These are phyloP conservation scores for Zele albiditarsus DNA, from an alignment of 2,888 invertebrate species.

Conservation along the genomic window DNA sequence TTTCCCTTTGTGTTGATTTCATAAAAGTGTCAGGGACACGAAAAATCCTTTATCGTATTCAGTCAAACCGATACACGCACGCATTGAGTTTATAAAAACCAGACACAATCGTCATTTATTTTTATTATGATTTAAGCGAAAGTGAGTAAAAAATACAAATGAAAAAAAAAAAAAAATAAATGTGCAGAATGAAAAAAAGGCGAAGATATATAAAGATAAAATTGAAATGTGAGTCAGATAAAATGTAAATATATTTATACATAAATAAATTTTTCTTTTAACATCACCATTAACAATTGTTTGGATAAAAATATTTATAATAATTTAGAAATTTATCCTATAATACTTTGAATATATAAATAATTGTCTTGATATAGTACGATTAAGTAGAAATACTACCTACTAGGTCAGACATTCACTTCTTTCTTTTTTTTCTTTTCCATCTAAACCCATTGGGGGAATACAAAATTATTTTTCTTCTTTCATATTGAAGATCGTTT, in stretches of 20 bases:
- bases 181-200: too few species aligned
- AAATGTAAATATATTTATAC: not conserved
- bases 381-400: not conserved
- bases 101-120: not conserved
- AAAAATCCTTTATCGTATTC: conserved; percentile 28
- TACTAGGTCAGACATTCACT: conserved; percentile 2
- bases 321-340: not conserved
- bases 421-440: not conserved
- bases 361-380: not conserved
- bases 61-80: conserved; percentile 31
- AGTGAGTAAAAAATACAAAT: not conserved
- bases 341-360: not conserved
- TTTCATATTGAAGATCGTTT: conserved; percentile 15
- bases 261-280: conserved; percentile 25
- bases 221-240: not conserved
- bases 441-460: not conserved
- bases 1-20: not conserved
- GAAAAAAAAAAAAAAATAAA: not conserved
- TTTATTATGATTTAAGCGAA: not conserved
- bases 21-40: conserved; percentile 14
- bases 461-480: conserved; percentile 13
- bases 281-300: too few species aligned
- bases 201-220: not conserved
- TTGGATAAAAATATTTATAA: too few species aligned
- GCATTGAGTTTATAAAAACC: not conserved